Base-by-base conservation (phyloP, 2,888 invertebrate species). In the Chaitophorus viminalis region DNA sequence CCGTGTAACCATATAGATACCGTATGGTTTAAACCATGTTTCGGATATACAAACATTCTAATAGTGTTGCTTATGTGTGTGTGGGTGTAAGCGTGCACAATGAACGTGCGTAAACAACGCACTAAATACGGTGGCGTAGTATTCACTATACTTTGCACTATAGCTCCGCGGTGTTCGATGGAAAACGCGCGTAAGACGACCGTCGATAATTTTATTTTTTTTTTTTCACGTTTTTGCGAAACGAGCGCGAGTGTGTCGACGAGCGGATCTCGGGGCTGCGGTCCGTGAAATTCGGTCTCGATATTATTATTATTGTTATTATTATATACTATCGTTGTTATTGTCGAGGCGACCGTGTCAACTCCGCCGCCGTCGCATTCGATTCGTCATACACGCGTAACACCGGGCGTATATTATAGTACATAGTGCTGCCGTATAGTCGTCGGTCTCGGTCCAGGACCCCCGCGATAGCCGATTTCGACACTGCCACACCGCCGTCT, bases 341-440 rank as follows among this genome's bases (percentile, higher is more conserved):
- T 65, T n/a, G 36, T 36, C 79, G 52, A n/a, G 79, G 65, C 46
- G 70, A 54, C 72, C 82, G 82, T 33, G 82, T 82, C 82, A 54
- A 54, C 39, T 54, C 74, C 21, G 39, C 68, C 65, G 82, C 72
- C 46, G 31, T 18, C 36, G 75, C 36, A 8, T 25, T 33, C 74
- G 74, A 83, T 83, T 83, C 83, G 83, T 83, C 83, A 54, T 29
- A 39, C 54, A 5, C 83, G 83, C 83, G 74, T 83, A 83, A 83
- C 60, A 72, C 72, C 72, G 68, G 68, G 6, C 68, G 68, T n/a
- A n/a, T n/a, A n/a, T n/a, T n/a, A n/a, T n/a, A n/a, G n/a, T n/a
- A 2, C 54, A 14, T 46, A 46, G 14, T 11, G 14, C 36, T 36
- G 68, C n/a, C 21, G 60, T 25, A 25, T 18, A 52, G 33, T n/a